Evolutionary conservation across 2,888 invertebrate genomes (phyloP).

Genomic region (Patella depressa): DNA sequence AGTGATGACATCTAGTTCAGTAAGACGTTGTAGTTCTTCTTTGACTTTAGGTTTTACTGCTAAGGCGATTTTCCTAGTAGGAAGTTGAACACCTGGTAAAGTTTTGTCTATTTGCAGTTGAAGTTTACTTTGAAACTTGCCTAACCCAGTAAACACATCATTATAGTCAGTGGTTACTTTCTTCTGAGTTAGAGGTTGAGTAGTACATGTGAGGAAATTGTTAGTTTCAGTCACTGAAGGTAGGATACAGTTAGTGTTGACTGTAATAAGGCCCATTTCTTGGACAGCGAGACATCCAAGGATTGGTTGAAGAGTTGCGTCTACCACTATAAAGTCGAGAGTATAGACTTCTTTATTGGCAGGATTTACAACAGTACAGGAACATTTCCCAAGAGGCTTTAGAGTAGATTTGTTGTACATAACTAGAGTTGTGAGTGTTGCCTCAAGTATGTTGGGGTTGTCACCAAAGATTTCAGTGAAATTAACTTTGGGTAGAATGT

Average conservation of each 20-base stretch:
- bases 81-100: not conserved
- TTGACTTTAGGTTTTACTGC: not conserved
- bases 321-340: not conserved
- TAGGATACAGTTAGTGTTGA: not conserved
- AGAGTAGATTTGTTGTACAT: not conserved
- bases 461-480: too few species aligned
- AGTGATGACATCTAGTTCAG: constrained; percentile 18
- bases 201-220: too few species aligned
- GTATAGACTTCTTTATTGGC: not conserved
- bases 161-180: too few species aligned
- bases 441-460: too few species aligned
- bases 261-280: not conserved
- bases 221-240: not conserved
- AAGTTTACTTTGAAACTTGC: too few species aligned
- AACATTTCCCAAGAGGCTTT: too few species aligned
- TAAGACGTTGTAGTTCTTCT: not conserved
- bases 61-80: not conserved
- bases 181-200: too few species aligned
- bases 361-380: not conserved
- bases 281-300: not conserved
- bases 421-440: not conserved
- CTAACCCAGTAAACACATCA: too few species aligned
- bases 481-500: too few species aligned
- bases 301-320: not conserved
- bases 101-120: too few species aligned